A percentile compares a stretch with the other conserved stretches of the same genome.
phyloP scores from a whole-genome alignment of 2,888 invertebrate species.

The Eucriotettix oculatus region DNA sequence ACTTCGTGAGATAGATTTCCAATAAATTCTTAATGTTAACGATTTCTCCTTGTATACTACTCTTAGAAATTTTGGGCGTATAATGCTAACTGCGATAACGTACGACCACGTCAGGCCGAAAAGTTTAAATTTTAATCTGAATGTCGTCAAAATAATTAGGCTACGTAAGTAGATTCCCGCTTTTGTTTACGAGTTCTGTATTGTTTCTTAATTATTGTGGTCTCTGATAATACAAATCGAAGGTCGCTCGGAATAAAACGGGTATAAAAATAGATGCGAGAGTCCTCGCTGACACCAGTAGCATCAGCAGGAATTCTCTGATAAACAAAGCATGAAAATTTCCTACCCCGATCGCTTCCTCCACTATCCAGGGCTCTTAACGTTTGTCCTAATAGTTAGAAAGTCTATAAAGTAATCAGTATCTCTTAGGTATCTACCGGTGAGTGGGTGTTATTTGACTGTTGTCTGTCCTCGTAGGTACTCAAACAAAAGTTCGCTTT shows the following conservation, averaged over 20 bases:
- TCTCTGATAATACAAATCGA: conserved; percentile 14
- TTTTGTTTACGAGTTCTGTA: too few relatives aligned
- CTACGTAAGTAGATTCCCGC: too few relatives aligned
- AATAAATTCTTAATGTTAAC: too few relatives aligned
- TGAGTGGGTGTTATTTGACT: neutral
- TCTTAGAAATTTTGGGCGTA: too few relatives aligned
- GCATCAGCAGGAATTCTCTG: neutral
- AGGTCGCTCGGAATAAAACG: conserved; percentile 14
- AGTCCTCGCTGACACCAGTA: neutral
- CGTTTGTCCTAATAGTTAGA: neutral
- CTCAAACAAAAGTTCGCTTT: neutral
- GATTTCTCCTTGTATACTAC: too few relatives aligned
- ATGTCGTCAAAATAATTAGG: too few relatives aligned
- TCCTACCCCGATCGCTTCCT: neutral
- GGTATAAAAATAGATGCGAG: conserved; percentile 13
- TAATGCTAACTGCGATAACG: too few relatives aligned
- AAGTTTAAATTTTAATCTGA: too few relatives aligned
- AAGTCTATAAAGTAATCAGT: neutral
- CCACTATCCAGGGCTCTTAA: neutral
- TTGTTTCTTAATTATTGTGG: conserved; percentile 8
- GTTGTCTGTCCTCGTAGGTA: neutral
- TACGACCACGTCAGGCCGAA: too few relatives aligned
- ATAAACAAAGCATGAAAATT: neutral
- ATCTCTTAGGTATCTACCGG: neutral
- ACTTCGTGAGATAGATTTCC: too few relatives aligned